These are phyloP conservation scores for Chrosomus eos DNA, from an alignment of 2,797 vertebrate species.

Conservation along the genomic window DNA sequence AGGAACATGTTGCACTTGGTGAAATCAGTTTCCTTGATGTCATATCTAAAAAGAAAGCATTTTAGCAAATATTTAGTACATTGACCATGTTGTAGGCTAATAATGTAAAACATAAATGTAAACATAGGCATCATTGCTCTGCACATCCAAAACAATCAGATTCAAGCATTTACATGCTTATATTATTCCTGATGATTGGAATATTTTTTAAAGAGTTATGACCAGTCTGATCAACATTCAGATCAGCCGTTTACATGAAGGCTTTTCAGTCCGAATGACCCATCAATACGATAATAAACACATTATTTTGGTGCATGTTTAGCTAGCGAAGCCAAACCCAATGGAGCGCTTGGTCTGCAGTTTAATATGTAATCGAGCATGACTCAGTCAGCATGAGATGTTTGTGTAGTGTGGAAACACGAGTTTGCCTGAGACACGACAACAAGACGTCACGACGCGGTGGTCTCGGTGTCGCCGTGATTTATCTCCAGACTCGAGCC, in stretches of 20 bases:
- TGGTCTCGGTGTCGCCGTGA: slow-evolving; percentile 60
- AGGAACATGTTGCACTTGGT: no score
- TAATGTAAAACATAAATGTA: background rate
- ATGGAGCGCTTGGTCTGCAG: background rate
- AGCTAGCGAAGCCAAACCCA: background rate
- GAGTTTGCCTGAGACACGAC: slow-evolving; percentile 58
- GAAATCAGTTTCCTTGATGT: no score
- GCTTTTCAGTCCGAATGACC: background rate
- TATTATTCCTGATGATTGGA: no score
- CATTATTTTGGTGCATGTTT: background rate
- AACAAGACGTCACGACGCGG: slow-evolving; percentile 69
- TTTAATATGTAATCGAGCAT: background rate
- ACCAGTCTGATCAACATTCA: background rate
- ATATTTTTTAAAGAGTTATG: background rate
- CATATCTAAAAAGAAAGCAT: background rate
- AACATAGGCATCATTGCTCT: background rate
- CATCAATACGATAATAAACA: background rate
- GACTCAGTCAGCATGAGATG: slow-evolving; percentile 5
- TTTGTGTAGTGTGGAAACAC: slow-evolving; percentile 26
- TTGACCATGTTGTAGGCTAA: background rate
- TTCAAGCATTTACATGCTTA: background rate
- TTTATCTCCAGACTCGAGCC: slow-evolving; percentile 72
- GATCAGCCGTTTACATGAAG: background rate
- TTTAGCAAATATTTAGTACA: background rate
- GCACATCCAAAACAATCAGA: background rate